Base-by-base conservation (phyloP, 2,888 invertebrate genomes). In the Lycaena phlaeas region DNA sequence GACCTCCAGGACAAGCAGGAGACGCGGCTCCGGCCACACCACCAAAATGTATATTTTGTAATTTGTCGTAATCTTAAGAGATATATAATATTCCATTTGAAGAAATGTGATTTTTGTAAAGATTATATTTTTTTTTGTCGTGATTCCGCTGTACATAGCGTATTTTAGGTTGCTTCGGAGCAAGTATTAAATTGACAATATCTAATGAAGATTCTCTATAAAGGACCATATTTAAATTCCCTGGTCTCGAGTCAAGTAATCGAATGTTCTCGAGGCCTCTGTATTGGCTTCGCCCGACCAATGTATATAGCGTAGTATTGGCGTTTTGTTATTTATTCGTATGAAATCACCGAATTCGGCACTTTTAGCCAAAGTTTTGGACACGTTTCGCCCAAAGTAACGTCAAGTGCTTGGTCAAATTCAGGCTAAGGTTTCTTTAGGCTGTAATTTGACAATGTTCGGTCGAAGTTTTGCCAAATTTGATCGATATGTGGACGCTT, bases 1-100 rank as follows among this genome's bases (percentile, higher is more conserved):
- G 17, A 29, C 14, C 15, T 38, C 38, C 38, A 38, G n/a, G 25
- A 6, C 17, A 30, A 30, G 2, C 38, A 38, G n/a, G 25, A 6
- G 18, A 30, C 14, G 2, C 18, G 14, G 17, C 31, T 7, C 31
- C 17, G 17, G 31, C 31, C n/a, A 15, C 31, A 15, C 31, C 15
- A 31, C 31, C 31, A 31, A 31, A 31, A 11, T 38, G 38, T 38
- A 38, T 27, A 38, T 38, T 38, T 38, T 38, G 38, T 38, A 38
- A 17, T 17, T 31, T 31, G 15, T 31, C 6, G 9, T 31, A 31
- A 31, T 31, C 7, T 10, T 31, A 31, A 31, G 31, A 31, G 11
- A 31, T 31, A 31, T 31, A 31, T 31, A n/a, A n/a, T n/a, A 31
- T 31, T 31, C 31, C 31, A 31, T 31, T 31, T 11, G 15, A 15